phyloP scores from a whole-genome alignment of 2,888 invertebrate genomes.

The Isoperla grammatica region DNA sequence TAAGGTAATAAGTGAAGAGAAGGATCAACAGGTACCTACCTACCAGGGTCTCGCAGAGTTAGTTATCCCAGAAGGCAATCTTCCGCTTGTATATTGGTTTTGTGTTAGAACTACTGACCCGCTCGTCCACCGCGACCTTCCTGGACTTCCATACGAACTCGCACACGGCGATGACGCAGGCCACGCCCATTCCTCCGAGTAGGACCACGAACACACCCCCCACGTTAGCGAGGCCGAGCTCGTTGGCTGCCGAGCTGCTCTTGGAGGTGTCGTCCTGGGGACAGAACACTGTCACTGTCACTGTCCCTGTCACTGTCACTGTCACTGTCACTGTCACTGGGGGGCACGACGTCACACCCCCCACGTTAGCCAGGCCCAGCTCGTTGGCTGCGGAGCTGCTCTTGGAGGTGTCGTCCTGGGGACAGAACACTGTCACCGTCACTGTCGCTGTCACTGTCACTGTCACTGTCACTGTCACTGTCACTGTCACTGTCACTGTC shows the following conservation, averaged over 20 bases:
- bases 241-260: conserved; percentile 79
- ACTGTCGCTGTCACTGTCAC: no score
- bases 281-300: no score
- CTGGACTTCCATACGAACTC: conserved; percentile 95
- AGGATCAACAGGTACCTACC: no score
- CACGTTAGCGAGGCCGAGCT: conserved; percentile 89
- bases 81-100: conserved; percentile 12
- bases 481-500: no score
- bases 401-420: conserved; percentile 80
- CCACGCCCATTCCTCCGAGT: conserved; percentile 73
- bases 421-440: no score
- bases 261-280: conserved; percentile 77
- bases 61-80: conserved; percentile 8
- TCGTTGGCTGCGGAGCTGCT: conserved; percentile 82
- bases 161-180: conserved; percentile 87
- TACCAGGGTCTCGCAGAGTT: not conserved
- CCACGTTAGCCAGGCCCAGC: conserved; percentile 90
- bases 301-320: no score
- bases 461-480: no score
- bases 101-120: conserved; percentile 54
- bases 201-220: conserved; percentile 96
- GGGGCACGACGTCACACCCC: conserved; percentile 87
- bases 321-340: no score
- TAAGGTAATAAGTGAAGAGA: no score
- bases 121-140: conserved; percentile 85